Evolutionary conservation across 2,888 invertebrate genomes (phyloP).

Genomic region (Acrocera orbiculus): DNA sequence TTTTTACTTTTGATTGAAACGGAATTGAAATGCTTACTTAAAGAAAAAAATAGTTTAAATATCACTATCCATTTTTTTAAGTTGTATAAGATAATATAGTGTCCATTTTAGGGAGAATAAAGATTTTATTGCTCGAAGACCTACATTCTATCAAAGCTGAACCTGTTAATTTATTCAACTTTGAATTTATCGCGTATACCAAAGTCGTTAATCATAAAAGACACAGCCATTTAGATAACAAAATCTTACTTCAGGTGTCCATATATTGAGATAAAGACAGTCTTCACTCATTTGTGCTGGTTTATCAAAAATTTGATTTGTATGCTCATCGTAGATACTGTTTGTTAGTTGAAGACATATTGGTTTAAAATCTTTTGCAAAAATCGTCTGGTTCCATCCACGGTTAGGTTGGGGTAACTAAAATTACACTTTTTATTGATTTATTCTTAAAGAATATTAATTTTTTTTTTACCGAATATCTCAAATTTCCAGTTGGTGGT

Average conservation of each 20-base stretch:
- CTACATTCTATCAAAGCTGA: too few species aligned
- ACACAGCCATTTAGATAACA: background rate
- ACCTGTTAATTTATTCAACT: too few species aligned
- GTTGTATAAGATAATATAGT: too few species aligned
- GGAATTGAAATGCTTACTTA: too few species aligned
- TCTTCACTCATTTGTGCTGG: slow-evolving; percentile 40
- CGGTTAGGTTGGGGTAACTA: slow-evolving; percentile 51
- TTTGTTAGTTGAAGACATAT: slow-evolving; percentile 44
- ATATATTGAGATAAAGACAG: slow-evolving; percentile 79
- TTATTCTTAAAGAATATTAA: background rate
- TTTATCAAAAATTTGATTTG: slow-evolving; percentile 16
- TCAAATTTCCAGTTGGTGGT: slow-evolving; percentile 50
- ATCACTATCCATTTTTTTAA: too few species aligned
- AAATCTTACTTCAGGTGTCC: slow-evolving; percentile 54
- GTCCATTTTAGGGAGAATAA: too few species aligned
- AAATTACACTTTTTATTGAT: slow-evolving; percentile 7
- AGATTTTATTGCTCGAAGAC: too few species aligned
- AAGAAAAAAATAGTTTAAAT: too few species aligned
- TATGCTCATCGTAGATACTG: slow-evolving; percentile 26
- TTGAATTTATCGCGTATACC: too few species aligned
- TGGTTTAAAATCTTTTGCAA: slow-evolving; percentile 51
- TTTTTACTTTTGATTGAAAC: too few species aligned
- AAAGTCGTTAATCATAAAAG: too few species aligned
- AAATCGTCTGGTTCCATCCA: slow-evolving; percentile 47
- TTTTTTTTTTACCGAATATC: slow-evolving; percentile 51